These are phyloP conservation scores for Panorpa germanica DNA, from an alignment of 2,888 invertebrate species.

Conservation along the genomic window DNA sequence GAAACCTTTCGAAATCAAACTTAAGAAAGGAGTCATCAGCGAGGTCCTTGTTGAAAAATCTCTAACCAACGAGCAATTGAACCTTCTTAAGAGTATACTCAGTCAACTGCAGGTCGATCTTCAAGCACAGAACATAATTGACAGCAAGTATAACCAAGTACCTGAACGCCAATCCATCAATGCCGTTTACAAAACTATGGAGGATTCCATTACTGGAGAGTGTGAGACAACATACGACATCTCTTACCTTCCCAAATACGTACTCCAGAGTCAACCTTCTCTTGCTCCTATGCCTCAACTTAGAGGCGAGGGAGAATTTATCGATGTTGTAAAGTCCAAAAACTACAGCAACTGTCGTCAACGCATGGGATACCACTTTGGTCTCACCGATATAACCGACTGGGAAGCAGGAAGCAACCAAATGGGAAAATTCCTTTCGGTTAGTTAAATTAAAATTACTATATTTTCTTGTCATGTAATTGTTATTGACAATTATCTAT, in stretches of 20 bases:
- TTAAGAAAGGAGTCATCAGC: slow-evolving; percentile 38
- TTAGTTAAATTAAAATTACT: slow-evolving; percentile 15
- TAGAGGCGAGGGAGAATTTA: slow-evolving; percentile 23
- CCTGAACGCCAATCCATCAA: slow-evolving; percentile 27
- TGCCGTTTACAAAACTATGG: slow-evolving; percentile 47
- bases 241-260: slow-evolving; percentile 33
- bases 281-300: slow-evolving; percentile 29
- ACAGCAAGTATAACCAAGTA: slow-evolving; percentile 25
- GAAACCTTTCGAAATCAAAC: slow-evolving; percentile 37
- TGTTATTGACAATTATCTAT: too few relatives aligned
- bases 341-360: slow-evolving; percentile 42
- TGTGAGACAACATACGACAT: slow-evolving; percentile 55
- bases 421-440: slow-evolving; percentile 31
- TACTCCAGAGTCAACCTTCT: slow-evolving; percentile 31
- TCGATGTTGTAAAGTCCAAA: slow-evolving; percentile 46
- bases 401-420: slow-evolving; percentile 29
- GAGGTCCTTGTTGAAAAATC: slow-evolving; percentile 33
- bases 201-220: slow-evolving; percentile 48
- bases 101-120: slow-evolving; percentile 50
- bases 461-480: not conserved
- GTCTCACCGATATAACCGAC: slow-evolving; percentile 32
- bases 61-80: slow-evolving; percentile 40
- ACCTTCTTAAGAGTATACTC: slow-evolving; percentile 47
- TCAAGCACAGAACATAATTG: slow-evolving; percentile 31
- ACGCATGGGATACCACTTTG: slow-evolving; percentile 42